These are phyloP conservation scores for Panzeria rudis DNA, from an alignment of 2,888 invertebrate species.

Conservation along the genomic window DNA sequence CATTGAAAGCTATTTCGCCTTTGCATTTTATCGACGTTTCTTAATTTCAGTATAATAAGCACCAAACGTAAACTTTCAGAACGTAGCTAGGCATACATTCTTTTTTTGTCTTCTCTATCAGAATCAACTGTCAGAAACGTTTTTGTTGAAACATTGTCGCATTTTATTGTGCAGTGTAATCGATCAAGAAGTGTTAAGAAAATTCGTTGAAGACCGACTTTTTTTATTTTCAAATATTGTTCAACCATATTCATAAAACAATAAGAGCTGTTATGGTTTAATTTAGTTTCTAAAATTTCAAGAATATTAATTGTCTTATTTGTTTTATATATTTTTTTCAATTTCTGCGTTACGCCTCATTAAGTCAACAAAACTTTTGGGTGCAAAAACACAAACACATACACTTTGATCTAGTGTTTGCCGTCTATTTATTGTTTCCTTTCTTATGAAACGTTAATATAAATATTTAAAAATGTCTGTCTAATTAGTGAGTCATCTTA, in stretches of 20 bases:
- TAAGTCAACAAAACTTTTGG: constrained; percentile 50
- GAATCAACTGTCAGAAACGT: no score
- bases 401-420: constrained; percentile 56
- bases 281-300: neutral
- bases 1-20: no score
- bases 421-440: neutral
- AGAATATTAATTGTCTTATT: neutral
- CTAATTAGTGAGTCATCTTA: constrained; percentile 34
- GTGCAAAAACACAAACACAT: constrained; percentile 17
- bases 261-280: neutral
- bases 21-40: no score
- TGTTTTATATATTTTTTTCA: neutral
- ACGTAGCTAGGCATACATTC: no score
- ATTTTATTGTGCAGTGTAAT: no score
- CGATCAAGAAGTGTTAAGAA: neutral
- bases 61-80: no score
- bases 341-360: constrained; percentile 52
- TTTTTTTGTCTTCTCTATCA: no score
- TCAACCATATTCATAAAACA: neutral
- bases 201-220: neutral
- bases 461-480: neutral
- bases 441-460: neutral
- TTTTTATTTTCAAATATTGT: neutral
- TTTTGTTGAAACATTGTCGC: no score
- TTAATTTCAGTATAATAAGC: no score